Evolutionary conservation across 2,113 vertebrate species (phyloP), one percentile per base, ranked within the genome.

Genomic region (Lagopus leucura): DNA sequence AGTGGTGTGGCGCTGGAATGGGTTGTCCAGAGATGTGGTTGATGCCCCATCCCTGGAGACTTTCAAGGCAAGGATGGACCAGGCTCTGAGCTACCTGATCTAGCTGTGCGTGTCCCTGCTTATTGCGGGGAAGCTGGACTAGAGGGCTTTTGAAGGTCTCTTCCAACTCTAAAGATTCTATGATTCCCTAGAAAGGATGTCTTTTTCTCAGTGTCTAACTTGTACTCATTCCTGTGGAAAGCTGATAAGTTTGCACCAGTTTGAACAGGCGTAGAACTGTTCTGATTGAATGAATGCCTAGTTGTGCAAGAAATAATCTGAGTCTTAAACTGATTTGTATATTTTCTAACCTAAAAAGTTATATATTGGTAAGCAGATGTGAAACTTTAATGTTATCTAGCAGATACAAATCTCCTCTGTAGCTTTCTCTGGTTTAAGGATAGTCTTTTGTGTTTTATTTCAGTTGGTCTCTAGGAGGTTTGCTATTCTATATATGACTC

Each of bases 281-380:
- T 32, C 66, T 48, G 21, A 47, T 72, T 0, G 0, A 88, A 58
- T 0, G 0, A 86, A 58, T 22, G 17, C 25, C 28, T 42, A 2
- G 15, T 42, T 82, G 32, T 74, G 30, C 45, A 32, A 47, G 64
- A 75, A 76, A 50, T 30, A 18, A n/a, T 45, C 2, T 43, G 36
- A 50, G 25, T 52, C 52, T 83, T 74, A 47, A 48, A 63, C 25
- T 74, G 32, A 52, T 74, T 25, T 80, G 11, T 86, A 5, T 74
- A 18, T 69, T 90, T 90, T 83, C 43, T 67, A 38, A 24, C 17
- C 38, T 28, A 30, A 65, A 50, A 80, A 76, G 24, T 42, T 67
- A 34, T 4, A 9, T 34, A 47, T 10, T 91, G 60, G 40, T 89
- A 60, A 95, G 16, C 28, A 43, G 19, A 71, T 45, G 50, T 54